These are phyloP conservation scores for Tichodroma muraria DNA, from an alignment of 2,113 vertebrate species.

Conservation along the genomic window DNA sequence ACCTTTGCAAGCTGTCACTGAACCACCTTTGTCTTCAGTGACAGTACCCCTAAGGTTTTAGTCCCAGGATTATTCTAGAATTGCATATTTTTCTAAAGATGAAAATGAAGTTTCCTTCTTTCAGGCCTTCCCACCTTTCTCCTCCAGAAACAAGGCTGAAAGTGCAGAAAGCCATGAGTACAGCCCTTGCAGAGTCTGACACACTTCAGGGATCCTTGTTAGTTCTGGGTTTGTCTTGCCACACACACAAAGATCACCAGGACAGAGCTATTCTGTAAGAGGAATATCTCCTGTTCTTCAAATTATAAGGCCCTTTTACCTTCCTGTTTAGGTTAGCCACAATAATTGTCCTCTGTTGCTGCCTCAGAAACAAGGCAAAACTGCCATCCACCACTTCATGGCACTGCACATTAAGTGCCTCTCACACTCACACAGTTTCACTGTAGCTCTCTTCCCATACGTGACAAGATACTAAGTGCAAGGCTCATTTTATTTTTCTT, in stretches of 20 bases:
- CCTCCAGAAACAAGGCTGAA: fast-evolving
- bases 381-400: background rate
- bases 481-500: background rate
- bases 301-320: background rate
- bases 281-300: background rate
- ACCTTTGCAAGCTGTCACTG: background rate
- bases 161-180: background rate
- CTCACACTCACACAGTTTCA: background rate
- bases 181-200: background rate
- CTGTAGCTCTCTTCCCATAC: background rate
- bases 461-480: fast-evolving
- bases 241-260: background rate
- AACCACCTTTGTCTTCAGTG: background rate
- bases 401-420: background rate
- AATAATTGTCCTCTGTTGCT: background rate
- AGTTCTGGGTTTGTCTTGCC: background rate
- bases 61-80: background rate
- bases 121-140: background rate
- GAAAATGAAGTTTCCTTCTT: background rate
- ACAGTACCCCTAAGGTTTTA: background rate
- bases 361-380: background rate
- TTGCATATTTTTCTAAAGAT: background rate
- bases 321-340: background rate
- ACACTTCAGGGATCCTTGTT: background rate
- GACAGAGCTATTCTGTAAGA: background rate